These are phyloP conservation scores for Drosophila bunnanda DNA, from an alignment of 2,888 invertebrate genomes.

Conservation along the genomic window DNA sequence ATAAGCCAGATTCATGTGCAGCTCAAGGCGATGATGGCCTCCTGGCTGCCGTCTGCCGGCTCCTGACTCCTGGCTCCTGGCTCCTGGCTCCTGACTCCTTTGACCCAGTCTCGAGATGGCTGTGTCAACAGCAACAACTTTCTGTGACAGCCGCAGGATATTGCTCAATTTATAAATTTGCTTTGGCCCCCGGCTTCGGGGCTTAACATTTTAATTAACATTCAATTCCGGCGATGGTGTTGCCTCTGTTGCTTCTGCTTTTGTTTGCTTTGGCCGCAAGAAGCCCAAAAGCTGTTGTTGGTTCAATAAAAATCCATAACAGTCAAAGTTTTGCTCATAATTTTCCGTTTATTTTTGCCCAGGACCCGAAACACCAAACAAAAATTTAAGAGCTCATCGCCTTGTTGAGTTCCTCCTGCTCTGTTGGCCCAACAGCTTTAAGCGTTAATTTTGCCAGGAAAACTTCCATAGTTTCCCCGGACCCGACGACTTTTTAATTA, in stretches of 20 bases:
- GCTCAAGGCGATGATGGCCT: conserved; percentile 15
- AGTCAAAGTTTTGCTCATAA: conserved; percentile 49
- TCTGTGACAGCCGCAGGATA: conserved; percentile 45
- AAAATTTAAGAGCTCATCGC: conserved; percentile 26
- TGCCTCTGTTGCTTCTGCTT: neutral
- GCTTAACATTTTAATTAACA: conserved; percentile 50
- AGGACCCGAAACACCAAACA: conserved; percentile 10
- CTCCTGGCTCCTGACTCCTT: neutral
- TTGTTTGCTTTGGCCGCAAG: conserved; percentile 44
- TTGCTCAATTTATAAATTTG: conserved; percentile 48
- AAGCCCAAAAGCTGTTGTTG: conserved; percentile 39
- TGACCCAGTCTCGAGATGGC: conserved; percentile 2
- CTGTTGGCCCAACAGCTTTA: conserved; percentile 40
- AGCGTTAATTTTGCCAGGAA: conserved; percentile 51
- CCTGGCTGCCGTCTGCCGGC: neutral
- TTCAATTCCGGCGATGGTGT: conserved; percentile 30
- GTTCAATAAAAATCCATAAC: conserved; percentile 55
- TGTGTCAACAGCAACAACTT: conserved; percentile 41
- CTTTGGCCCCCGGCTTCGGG: conserved; percentile 24
- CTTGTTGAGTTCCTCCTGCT: neutral
- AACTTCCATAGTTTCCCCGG: conserved; percentile 43
- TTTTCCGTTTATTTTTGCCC: conserved; percentile 57
- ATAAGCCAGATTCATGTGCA: conserved; percentile 31
- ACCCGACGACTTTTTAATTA: conserved; percentile 49
- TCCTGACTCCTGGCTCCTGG: neutral